Evolutionary conservation across 2,888 invertebrate species (phyloP).

Genomic region (Athalia rosae): DNA sequence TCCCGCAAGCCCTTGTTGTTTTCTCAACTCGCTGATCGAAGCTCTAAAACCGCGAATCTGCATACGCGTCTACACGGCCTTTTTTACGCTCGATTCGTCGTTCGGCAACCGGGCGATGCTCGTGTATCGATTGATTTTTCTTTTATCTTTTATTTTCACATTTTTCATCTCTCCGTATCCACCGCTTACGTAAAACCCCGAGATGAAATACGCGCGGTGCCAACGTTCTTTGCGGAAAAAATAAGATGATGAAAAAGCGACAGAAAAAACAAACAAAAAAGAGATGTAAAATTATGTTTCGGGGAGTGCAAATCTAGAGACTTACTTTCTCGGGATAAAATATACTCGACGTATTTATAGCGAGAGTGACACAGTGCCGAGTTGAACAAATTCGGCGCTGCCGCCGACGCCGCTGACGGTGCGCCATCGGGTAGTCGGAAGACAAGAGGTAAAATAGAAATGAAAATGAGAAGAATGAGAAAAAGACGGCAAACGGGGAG

Average conservation of each 20-base stretch:
- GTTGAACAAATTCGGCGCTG: constrained; percentile 10
- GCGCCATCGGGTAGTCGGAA: not conserved
- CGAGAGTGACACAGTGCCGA: constrained; percentile 14
- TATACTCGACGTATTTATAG: constrained; percentile 23
- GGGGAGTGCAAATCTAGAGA: constrained; percentile 33
- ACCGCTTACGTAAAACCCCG: constrained; percentile 28
- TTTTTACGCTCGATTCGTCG: not conserved
- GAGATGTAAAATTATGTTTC: not conserved
- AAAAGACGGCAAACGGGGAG: not conserved
- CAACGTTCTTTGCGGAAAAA: not conserved
- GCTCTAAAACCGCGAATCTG: constrained; percentile 4
- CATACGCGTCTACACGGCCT: constrained; percentile 13
- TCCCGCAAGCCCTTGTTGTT: not conserved
- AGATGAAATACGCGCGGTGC: not conserved
- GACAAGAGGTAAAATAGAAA: constrained; percentile 40
- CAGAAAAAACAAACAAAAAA: too few relatives aligned
- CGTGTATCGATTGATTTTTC: constrained; percentile 32
- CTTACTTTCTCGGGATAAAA: too few relatives aligned
- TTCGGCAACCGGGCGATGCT: constrained; percentile 8
- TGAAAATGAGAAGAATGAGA: constrained; percentile 28
- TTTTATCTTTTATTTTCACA: too few relatives aligned
- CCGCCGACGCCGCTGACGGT: not conserved
- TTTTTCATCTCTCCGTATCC: constrained; percentile 2
- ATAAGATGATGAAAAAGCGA: too few relatives aligned
- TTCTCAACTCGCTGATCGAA: constrained; percentile 1